Percentiles rank a stretch among this genome's conserved stretches.
These are phyloP conservation scores for Elgaria multicarinata DNA, from an alignment of 2,113 vertebrate genomes.

Conservation along the genomic window DNA sequence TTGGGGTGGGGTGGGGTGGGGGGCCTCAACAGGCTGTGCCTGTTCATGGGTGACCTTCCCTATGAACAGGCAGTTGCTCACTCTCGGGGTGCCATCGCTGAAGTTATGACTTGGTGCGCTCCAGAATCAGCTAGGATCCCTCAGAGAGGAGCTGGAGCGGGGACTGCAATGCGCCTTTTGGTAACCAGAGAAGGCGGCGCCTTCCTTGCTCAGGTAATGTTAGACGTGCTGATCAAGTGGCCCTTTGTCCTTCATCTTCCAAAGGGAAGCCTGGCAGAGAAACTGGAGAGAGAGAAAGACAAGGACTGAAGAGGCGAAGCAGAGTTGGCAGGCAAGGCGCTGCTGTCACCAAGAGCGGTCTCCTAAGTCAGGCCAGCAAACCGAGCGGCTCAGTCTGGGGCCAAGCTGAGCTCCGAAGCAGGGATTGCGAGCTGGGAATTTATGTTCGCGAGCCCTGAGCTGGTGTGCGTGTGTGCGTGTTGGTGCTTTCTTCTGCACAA, in stretches of 20 bases:
- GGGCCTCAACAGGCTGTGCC: accelerated
- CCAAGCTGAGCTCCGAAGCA: background rate
- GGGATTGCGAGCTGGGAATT: background rate
- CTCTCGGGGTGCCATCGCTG: accelerated
- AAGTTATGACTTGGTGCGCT: background rate
- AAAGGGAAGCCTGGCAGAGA: background rate
- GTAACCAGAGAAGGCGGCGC: background rate
- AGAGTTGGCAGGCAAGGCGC: background rate
- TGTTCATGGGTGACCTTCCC: background rate
- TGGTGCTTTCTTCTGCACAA: too few relatives aligned
- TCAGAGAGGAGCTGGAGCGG: background rate
- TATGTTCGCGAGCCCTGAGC: background rate
- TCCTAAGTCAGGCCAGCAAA: background rate
- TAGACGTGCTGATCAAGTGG: background rate
- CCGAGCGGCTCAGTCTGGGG: background rate
- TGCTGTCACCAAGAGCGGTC: background rate
- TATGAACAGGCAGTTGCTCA: accelerated
- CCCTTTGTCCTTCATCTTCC: conserved; percentile 26
- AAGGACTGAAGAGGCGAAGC: background rate
- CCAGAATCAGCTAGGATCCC: accelerated
- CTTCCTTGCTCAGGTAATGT: background rate
- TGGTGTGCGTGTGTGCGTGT: background rate
- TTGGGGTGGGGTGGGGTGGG: accelerated
- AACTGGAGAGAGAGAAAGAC: accelerated
- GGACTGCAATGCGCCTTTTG: background rate